phyloP scores from a whole-genome alignment of 2,888 invertebrate genomes.

The Lottia gigantea region DNA sequence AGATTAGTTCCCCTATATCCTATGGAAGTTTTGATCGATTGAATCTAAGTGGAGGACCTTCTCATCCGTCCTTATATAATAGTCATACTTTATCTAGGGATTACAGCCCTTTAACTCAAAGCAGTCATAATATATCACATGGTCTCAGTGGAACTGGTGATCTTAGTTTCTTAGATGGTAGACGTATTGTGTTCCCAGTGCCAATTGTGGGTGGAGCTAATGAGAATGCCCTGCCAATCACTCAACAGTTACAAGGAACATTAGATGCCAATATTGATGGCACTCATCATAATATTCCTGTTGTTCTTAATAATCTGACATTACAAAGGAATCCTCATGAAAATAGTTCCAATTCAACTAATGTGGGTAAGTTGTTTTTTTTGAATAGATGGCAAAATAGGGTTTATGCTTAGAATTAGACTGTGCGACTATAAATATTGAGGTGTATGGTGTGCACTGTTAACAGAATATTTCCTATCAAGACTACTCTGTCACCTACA shows the following conservation, averaged over 20 bases:
- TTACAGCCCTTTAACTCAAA: neutral
- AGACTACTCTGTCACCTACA: too few species aligned
- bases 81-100: neutral
- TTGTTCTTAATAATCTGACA: constrained; percentile 8
- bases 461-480: too few species aligned
- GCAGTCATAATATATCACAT: neutral
- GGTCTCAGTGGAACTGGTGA: neutral
- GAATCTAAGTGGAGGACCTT: neutral
- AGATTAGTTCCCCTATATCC: neutral
- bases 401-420: too few species aligned
- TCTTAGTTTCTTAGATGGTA: neutral
- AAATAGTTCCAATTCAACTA: too few species aligned
- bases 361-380: too few species aligned
- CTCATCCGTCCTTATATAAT: neutral
- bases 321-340: neutral
- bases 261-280: neutral
- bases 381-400: too few species aligned
- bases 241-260: neutral
- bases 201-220: neutral
- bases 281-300: neutral
- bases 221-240: neutral
- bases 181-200: neutral
- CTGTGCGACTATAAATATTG: too few species aligned
- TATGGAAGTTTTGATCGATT: neutral
- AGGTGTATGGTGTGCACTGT: too few species aligned